Evolutionary conservation across 2,113 vertebrate genomes (phyloP), one percentile per base, ranked within the genome.

Genomic region (Gallinago paraguaiae): DNA sequence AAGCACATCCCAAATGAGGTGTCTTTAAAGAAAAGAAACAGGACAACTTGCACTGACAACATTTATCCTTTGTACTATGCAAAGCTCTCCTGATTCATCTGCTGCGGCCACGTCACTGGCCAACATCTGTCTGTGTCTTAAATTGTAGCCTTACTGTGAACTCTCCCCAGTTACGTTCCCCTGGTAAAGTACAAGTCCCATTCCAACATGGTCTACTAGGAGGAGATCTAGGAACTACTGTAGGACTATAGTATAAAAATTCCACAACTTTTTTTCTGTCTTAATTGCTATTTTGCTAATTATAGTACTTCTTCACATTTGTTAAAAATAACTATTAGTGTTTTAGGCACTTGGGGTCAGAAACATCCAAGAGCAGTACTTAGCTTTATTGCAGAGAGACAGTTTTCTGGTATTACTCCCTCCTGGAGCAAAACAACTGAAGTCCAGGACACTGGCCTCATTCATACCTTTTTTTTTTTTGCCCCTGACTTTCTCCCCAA

Each of bases 1-100:
- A 51, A 96, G 83, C 45, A 78, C 80, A 94, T 90, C 72, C 86
- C 76, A 96, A 94, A 96, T 93, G 95, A 96, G 88, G 82, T 92
- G 95, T 94, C 80, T 96, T 71, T 86, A 93, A 92, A 85, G 91
- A 96, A 74, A 90, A 92, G 90, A 95, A 95, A 88, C 85, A 96
- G 87, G 90, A 75, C 88, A 83, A 94, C 88, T 86, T 81, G 64
- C 65, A 75, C 79, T 94, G 93, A 93, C 91, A 96, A 91, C 79
- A 0, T 70, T 88, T 94, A 94, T 65, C 90, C 90, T 96, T 94
- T 96, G 92, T 94, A 74, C 79, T 92, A 12, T 18, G 50, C 82
- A 78, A 96, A 88, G 67, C 76, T 94, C 85, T 92, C 75, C 82
- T 95, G 93, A 96, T 94, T 96, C 90, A 88, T 90, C 90, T 93